A percentile compares a stretch with the other conserved stretches of the same genome.
These are phyloP conservation scores for Regulus satrapa DNA, from an alignment of 2,113 vertebrate species.

Conservation along the genomic window DNA sequence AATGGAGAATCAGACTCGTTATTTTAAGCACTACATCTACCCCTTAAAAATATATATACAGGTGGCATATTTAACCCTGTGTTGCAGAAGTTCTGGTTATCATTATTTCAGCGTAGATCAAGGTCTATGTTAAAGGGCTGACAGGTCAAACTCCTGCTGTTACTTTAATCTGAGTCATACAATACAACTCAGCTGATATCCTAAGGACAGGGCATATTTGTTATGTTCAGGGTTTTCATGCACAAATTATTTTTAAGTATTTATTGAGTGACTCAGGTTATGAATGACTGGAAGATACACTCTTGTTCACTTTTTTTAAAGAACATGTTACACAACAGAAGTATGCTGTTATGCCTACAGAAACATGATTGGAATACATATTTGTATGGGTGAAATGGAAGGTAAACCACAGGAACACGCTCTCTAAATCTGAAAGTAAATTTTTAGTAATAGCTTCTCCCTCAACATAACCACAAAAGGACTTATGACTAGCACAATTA, in stretches of 20 bases:
- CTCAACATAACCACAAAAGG: background rate
- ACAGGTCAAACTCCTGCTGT: background rate
- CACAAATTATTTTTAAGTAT: background rate
- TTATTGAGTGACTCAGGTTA: background rate
- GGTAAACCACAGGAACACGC: background rate
- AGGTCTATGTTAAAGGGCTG: background rate
- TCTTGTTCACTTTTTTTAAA: background rate
- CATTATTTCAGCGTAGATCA: background rate
- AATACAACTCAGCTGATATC: background rate
- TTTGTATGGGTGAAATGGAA: background rate
- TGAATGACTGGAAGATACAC: background rate
- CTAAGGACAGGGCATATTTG: background rate
- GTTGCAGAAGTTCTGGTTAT: background rate
- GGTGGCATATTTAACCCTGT: background rate
- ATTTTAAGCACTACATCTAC: background rate
- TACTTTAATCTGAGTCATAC: background rate
- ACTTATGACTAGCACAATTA: background rate
- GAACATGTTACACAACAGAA: background rate
- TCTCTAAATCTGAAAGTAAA: background rate
- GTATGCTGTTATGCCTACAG: background rate
- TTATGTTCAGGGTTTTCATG: background rate
- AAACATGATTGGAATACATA: background rate
- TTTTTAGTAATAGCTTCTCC: background rate
- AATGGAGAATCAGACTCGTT: background rate
- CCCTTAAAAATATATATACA: background rate